Evolutionary conservation across 2,797 vertebrate genomes (phyloP).

Genomic region (Ceyx erithaca): DNA sequence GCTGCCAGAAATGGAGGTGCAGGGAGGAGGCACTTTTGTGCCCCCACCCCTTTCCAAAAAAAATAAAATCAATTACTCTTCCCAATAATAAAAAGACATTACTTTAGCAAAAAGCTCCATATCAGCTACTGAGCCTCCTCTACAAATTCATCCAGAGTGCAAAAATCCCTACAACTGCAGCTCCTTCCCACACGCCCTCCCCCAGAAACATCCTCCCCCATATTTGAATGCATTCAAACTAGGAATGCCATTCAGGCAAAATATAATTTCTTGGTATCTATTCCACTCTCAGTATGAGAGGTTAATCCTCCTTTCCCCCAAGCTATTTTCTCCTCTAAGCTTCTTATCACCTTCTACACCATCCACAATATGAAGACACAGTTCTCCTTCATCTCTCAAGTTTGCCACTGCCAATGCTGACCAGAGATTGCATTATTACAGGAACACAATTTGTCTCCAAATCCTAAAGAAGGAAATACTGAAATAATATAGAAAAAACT

Average conservation of each 20-base stretch:
- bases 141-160: background rate
- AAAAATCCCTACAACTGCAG: background rate
- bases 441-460: background rate
- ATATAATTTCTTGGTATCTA: slow-evolving; percentile 29
- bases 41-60: too few relatives aligned
- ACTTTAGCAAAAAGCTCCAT: background rate
- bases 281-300: slow-evolving; percentile 13
- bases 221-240: slow-evolving; percentile 25
- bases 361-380: background rate
- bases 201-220: background rate
- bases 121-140: background rate
- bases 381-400: background rate
- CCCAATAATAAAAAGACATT: background rate
- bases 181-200: background rate
- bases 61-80: background rate
- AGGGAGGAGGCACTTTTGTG: background rate
- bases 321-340: slow-evolving; percentile 55
- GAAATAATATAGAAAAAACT: background rate
- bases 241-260: slow-evolving; percentile 21
- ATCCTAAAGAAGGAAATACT: background rate
- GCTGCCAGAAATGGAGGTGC: background rate
- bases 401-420: background rate
- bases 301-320: slow-evolving; percentile 43
- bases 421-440: background rate
- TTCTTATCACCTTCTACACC: slow-evolving; percentile 48